A percentile compares a stretch with the other conserved stretches of the same genome.
Conservation (phyloP, 2,113 vertebrate species). For the Geococcyx californianus region DNA sequence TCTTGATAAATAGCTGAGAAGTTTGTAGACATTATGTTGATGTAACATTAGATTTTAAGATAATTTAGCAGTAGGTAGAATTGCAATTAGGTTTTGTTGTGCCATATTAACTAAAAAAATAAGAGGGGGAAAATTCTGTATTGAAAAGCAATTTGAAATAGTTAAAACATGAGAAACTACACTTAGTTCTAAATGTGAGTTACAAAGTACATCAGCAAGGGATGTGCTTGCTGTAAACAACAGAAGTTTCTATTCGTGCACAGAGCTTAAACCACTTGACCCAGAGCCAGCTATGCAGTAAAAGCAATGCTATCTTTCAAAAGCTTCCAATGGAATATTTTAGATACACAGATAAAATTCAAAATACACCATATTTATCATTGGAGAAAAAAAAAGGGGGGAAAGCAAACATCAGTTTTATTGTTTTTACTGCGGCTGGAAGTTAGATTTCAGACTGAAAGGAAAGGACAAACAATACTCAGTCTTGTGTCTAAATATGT, state of each 20-base stretch:
- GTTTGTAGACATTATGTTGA: background rate
- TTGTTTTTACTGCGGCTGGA: slow-evolving; percentile 18
- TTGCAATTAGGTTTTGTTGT: background rate
- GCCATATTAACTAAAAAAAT: background rate
- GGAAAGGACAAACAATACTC: background rate
- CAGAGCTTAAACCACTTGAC: background rate
- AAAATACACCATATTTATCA: background rate
- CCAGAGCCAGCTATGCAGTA: background rate
- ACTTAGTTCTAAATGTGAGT: fast-evolving
- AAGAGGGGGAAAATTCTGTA: background rate
- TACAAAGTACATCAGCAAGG: background rate
- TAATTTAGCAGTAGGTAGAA: background rate
- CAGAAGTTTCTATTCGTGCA: background rate
- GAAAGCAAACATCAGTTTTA: background rate
- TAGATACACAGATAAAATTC: background rate
- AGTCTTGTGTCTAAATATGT: background rate
- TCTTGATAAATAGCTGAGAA: background rate
- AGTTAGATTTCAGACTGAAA: background rate
- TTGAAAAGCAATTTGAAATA: background rate
- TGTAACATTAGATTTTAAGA: background rate
- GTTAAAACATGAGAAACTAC: background rate
- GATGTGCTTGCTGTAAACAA: background rate
- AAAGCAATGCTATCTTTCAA: background rate
- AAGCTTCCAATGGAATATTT: slow-evolving; percentile 9
- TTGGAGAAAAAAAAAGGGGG: background rate